Evolutionary conservation across 2,797 vertebrate genomes (phyloP).

Genomic region (Malurus leucopterus): DNA sequence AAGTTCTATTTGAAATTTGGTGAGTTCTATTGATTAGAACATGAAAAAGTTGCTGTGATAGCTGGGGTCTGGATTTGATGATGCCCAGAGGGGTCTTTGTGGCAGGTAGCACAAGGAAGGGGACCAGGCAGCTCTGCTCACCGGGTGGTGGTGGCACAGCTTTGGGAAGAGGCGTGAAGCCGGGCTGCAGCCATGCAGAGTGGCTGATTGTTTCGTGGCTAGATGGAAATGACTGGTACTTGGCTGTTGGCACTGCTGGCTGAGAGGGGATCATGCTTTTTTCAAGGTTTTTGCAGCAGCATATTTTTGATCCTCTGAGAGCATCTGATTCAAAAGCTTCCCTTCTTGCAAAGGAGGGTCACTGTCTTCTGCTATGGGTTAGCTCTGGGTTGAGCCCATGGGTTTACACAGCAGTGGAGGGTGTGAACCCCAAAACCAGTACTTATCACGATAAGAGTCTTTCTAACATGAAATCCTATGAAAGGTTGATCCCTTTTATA

Average conservation of each 20-base stretch:
- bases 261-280: background rate
- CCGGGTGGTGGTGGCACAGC: background rate
- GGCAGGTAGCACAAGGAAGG: background rate
- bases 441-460: background rate
- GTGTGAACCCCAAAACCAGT: background rate
- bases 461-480: background rate
- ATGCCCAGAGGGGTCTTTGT: background rate
- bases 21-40: background rate
- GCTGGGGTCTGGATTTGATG: background rate
- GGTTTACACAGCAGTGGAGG: background rate
- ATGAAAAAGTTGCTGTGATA: background rate
- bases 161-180: background rate
- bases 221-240: background rate
- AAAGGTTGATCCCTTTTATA: background rate
- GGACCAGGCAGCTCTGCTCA: accelerated
- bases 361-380: background rate
- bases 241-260: background rate
- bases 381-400: background rate
- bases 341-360: background rate
- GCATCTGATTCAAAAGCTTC: background rate
- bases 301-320: background rate
- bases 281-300: background rate
- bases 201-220: background rate
- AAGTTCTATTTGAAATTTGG: background rate
- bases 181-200: accelerated